A percentile compares a stretch with the other conserved stretches of the same genome.
These are phyloP conservation scores for Brachionus koreanus DNA, from an alignment of 1,140 invertebrate genomes.

Conservation along the genomic window DNA sequence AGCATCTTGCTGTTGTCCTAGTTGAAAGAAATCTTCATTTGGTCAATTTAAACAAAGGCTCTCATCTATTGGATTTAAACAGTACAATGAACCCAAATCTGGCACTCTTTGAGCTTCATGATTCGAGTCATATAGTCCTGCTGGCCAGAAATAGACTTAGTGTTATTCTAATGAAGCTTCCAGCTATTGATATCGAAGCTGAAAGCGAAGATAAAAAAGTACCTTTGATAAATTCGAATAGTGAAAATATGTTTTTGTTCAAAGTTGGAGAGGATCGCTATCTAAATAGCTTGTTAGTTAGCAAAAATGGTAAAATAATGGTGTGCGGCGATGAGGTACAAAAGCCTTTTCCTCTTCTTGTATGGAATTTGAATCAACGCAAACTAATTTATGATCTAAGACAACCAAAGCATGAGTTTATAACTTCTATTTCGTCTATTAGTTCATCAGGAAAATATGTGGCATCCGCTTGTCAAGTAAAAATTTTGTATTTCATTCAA, in stretches of 20 bases:
- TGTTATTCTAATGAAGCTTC: constrained; percentile 79
- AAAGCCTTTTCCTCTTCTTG: constrained; percentile 79
- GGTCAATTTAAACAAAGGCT: constrained; percentile 72
- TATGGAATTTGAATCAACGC: constrained; percentile 76
- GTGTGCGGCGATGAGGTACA: constrained; percentile 86
- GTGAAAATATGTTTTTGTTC: constrained; percentile 46
- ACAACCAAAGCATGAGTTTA: constrained; percentile 81
- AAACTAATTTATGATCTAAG: constrained; percentile 79
- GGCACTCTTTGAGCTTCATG: constrained; percentile 78
- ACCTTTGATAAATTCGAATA: not conserved
- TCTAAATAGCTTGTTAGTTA: constrained; percentile 78
- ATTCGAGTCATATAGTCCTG: constrained; percentile 71
- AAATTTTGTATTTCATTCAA: constrained; percentile 50
- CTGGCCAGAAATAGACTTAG: constrained; percentile 81
- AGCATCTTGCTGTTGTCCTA: constrained; percentile 70
- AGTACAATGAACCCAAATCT: constrained; percentile 86
- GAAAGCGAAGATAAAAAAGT: constrained; percentile 45
- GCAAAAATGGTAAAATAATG: constrained; percentile 76
- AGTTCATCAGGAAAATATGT: constrained; percentile 74
- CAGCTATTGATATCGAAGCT: constrained; percentile 49
- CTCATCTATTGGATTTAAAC: constrained; percentile 69
- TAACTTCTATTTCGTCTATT: constrained; percentile 75
- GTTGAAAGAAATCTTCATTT: constrained; percentile 74
- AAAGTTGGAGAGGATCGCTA: constrained; percentile 77
- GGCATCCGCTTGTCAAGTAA: constrained; percentile 62